Base-by-base conservation (phyloP, 2,888 invertebrate genomes). In the Sceliomorpha sp. region DNA sequence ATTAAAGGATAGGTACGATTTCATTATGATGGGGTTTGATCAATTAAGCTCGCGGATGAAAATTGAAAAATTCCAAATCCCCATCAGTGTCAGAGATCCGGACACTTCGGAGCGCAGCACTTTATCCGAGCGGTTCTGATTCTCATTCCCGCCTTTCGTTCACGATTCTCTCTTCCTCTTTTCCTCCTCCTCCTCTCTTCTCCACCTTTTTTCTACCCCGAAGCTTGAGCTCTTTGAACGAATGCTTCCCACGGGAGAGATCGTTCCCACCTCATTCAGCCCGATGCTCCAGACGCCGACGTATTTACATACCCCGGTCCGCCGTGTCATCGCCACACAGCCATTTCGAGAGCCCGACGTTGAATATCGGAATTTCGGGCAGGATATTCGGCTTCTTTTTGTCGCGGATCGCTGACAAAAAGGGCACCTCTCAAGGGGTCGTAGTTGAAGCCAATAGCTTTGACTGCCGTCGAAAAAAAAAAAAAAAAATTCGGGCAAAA, bases 261-360 rank as follows among this genome's bases (percentile, higher is more conserved):
- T 79, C 80, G 79, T 81, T 73, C 77, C 74, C 77, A 78, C 74
- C 73, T 81, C 78, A 67, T 78, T 77, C 76, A 44, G 62, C 70
- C 69, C 73, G 48, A 70, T 75, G 69, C 74, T 63, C 70, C 60
- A 73, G 70, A 74, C 60, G 72, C 71, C 34, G 70, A 55, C 63
- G 63, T 79, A 81, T 81, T 81, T 81, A 77, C 81, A 79, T 81
- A 81, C 71, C 70, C 66, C 66, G 36, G 59, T 58, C 62, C 66
- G 55, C 36, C 55, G 42, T 63, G 55, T 63, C 63, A 55, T 63
- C 55, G 14, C 47, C 63, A 48, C 47, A 55, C 45, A 32, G 47
- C 24, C 34, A 14, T 36, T 36, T n/a, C 15, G 14, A 13, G 36
- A 14, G 27, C 26, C 39, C 31, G 39, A 10, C 34, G 36, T 36